Evolutionary conservation across 2,113 vertebrate species (phyloP), one percentile per base, ranked within the genome.

Genomic region (Alces alces): DNA sequence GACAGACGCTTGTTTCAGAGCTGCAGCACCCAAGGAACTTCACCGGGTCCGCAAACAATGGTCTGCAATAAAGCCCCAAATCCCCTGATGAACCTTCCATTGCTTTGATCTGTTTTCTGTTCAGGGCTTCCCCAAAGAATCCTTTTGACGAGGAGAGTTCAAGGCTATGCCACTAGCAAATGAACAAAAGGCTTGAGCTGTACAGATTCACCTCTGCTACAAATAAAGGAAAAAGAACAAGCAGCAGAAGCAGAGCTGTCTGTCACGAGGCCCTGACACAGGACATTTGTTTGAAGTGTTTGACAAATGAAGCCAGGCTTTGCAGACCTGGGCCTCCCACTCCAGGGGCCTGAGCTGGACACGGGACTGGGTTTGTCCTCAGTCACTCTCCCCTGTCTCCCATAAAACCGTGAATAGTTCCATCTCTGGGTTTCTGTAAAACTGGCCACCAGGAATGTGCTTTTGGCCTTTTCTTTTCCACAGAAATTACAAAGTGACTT

Each of bases 391-490:
- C 70, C 19, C 4, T 76, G 5, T 76, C 30, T 30, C 85, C 66
- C 16, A 52, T 11, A 33, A 70, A 50, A 33, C n/a, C 25, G 13
- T 39, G 73, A 21, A 45, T n/a, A 39, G 27, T 21, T 15, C 7
- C 25, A 28, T 66, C 55, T 88, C 60, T 92, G 66, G 33, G 45
- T 91, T 93, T 93, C 47, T 16, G 25, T 2, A 6, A 96, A 96
- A 61, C 45, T 92, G 60, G 92, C n/a, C 57, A 15, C 5, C 19
- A 27, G 73, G 43, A 36, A 85, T 83, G 27, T 55, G 50, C 82
- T 94, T n/a, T 28, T 93, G 61, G 54, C 61, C 27, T 87, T 85
- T 93, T 85, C 91, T 96, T 86, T 89, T 47, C 36, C 90, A n/a
- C n/a, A 43, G 23, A 55, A 39, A 60, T 93, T 84, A 90, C 89